phyloP scores from a whole-genome alignment of 2,888 invertebrate genomes.

The Leptinotarsa rubiginosa region DNA sequence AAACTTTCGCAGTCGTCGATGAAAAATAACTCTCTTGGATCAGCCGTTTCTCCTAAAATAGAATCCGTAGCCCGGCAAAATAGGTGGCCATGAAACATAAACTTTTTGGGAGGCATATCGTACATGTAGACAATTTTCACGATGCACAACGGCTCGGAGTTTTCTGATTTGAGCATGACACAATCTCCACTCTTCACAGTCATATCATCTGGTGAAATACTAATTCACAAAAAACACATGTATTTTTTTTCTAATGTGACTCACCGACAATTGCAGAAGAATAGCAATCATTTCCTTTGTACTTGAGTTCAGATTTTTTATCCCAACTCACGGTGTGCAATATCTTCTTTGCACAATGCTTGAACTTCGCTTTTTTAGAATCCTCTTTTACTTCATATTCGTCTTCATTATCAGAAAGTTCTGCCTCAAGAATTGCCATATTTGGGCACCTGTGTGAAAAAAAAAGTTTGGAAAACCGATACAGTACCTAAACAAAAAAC shows the following conservation, averaged over 20 bases:
- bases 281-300: slow-evolving; percentile 70
- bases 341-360: slow-evolving; percentile 61
- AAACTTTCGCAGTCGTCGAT: slow-evolving; percentile 81
- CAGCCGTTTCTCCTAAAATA: slow-evolving; percentile 83
- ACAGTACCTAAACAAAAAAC: too few species aligned
- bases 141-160: slow-evolving; percentile 75
- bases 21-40: slow-evolving; percentile 80
- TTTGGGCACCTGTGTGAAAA: slow-evolving; percentile 73
- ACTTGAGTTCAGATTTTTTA: slow-evolving; percentile 70
- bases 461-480: not conserved
- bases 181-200: slow-evolving; percentile 74
- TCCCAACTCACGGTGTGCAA: slow-evolving; percentile 72
- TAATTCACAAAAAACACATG: not conserved
- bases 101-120: slow-evolving; percentile 73
- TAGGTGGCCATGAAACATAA: slow-evolving; percentile 79
- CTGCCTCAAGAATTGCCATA: slow-evolving; percentile 80
- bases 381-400: slow-evolving; percentile 70
- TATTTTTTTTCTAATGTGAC: slow-evolving; percentile 12
- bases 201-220: slow-evolving; percentile 63
- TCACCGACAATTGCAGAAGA: slow-evolving; percentile 69
- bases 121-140: slow-evolving; percentile 81
- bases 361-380: slow-evolving; percentile 63
- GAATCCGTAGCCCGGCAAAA: slow-evolving; percentile 80
- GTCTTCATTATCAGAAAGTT: slow-evolving; percentile 75
- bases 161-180: slow-evolving; percentile 79